phyloP scores from a whole-genome alignment of 2,888 invertebrate genomes.

The Loripinus fragilis region DNA sequence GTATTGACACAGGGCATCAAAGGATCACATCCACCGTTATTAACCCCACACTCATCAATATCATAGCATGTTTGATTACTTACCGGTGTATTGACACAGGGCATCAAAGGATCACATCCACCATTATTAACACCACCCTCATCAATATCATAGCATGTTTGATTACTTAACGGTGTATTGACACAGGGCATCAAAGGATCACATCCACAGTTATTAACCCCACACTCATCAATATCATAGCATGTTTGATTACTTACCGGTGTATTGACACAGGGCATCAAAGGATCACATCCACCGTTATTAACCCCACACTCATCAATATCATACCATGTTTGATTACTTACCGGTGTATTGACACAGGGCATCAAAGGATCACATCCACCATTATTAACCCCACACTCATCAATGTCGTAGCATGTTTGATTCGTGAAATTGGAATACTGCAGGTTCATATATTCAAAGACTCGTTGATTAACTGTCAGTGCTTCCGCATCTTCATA shows the following conservation, averaged over 20 bases:
- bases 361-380: slow-evolving; percentile 74
- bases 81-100: slow-evolving; percentile 76
- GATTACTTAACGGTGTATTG: too few relatives aligned
- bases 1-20: slow-evolving; percentile 75
- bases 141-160: slow-evolving; percentile 70
- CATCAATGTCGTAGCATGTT: slow-evolving; percentile 69
- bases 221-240: slow-evolving; percentile 72
- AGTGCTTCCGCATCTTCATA: slow-evolving; percentile 70
- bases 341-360: slow-evolving; percentile 74
- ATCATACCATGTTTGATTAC: slow-evolving; percentile 72
- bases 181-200: slow-evolving; percentile 70
- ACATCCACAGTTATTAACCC: slow-evolving; percentile 72
- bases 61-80: too few relatives aligned
- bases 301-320: slow-evolving; percentile 69
- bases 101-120: slow-evolving; percentile 72
- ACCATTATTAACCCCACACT: slow-evolving; percentile 70
- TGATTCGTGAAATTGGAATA: slow-evolving; percentile 57
- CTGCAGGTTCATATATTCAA: slow-evolving; percentile 57
- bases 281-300: slow-evolving; percentile 74
- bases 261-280: slow-evolving; percentile 74
- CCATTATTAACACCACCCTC: slow-evolving; percentile 73
- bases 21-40: slow-evolving; percentile 75
- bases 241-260: too few relatives aligned
- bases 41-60: slow-evolving; percentile 67
- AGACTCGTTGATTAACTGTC: slow-evolving; percentile 62